Percentiles rank a stretch among this genome's conserved stretches.
Evolutionary conservation across 2,113 vertebrate genomes (phyloP).

Genomic region (Plecotus auritus): DNA sequence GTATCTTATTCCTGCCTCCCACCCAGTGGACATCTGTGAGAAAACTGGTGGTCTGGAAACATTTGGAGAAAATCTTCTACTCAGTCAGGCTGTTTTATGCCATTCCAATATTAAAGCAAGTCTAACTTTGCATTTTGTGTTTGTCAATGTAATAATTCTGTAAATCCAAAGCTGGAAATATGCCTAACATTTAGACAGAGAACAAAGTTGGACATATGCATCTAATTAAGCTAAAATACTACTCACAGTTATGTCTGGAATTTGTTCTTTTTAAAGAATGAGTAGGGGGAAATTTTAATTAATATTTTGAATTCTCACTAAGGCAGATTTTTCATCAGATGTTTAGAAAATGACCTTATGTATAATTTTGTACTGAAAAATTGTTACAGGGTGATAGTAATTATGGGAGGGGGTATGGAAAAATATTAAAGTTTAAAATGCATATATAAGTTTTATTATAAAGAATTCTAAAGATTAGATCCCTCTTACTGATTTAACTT

Average conservation of each 20-base stretch:
- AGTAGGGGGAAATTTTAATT: not conserved
- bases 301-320: not conserved
- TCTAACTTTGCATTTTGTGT: not conserved
- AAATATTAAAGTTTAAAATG: not conserved
- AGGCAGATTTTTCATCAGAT: not conserved
- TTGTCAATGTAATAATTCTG: slow-evolving; percentile 36
- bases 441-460: slow-evolving; percentile 2
- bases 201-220: not conserved
- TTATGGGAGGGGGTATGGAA: not conserved
- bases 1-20: not conserved
- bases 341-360: slow-evolving; percentile 3
- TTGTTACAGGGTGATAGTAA: not conserved
- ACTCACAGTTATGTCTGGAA: not conserved
- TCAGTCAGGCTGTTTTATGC: not conserved
- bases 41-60: not conserved
- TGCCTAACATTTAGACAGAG: slow-evolving; percentile 3
- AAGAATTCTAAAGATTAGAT: not conserved
- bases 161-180: slow-evolving; percentile 16
- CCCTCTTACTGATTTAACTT: slow-evolving; percentile 17
- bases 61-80: slow-evolving; percentile 19
- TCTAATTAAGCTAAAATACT: slow-evolving; percentile 40
- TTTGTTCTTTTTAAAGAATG: slow-evolving; percentile 8
- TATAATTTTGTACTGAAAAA: not conserved
- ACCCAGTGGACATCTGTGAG: not conserved
- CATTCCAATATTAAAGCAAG: not conserved